These are phyloP conservation scores for Parnassius apollo DNA, from an alignment of 2,888 invertebrate species.

Conservation along the genomic window DNA sequence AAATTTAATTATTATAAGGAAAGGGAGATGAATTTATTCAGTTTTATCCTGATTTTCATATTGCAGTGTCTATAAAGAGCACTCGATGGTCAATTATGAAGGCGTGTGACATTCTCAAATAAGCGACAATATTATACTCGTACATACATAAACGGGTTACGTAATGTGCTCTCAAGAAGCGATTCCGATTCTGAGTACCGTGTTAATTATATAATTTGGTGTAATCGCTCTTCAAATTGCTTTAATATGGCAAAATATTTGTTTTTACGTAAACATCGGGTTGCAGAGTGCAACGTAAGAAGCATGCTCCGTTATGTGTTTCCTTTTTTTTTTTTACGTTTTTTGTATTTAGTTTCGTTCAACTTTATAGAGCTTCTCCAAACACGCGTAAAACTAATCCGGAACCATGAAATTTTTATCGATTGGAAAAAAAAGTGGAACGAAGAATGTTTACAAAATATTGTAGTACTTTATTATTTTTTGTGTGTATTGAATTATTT, in stretches of 20 bases:
- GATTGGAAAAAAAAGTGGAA: background rate
- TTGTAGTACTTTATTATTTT: slow-evolving; percentile 1
- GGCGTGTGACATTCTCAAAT: slow-evolving; percentile 33
- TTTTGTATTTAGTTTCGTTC: background rate
- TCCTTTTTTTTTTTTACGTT: background rate
- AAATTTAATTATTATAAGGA: too few species aligned
- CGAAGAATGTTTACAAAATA: background rate
- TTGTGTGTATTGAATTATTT: slow-evolving; percentile 20
- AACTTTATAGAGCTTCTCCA: slow-evolving; percentile 6
- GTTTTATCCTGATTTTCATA: too few species aligned
- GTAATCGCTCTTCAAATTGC: slow-evolving; percentile 26
- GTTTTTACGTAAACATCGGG: slow-evolving; percentile 13
- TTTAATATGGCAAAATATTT: slow-evolving; percentile 21
- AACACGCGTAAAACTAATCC: slow-evolving; percentile 20
- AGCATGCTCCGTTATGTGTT: background rate
- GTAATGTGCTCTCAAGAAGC: slow-evolving; percentile 27
- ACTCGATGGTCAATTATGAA: slow-evolving; percentile 24
- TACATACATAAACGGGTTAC: slow-evolving; percentile 29
- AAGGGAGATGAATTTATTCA: too few species aligned
- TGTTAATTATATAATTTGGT: slow-evolving; percentile 36
- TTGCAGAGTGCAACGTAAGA: slow-evolving; percentile 1
- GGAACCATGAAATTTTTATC: slow-evolving; percentile 18
- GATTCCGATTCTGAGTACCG: slow-evolving; percentile 14
- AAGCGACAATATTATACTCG: slow-evolving; percentile 31
- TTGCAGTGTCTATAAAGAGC: too few species aligned